Evolutionary conservation across 1,140 invertebrate species (phyloP).

Genomic region (Ptiloglossa arizonensis): DNA sequence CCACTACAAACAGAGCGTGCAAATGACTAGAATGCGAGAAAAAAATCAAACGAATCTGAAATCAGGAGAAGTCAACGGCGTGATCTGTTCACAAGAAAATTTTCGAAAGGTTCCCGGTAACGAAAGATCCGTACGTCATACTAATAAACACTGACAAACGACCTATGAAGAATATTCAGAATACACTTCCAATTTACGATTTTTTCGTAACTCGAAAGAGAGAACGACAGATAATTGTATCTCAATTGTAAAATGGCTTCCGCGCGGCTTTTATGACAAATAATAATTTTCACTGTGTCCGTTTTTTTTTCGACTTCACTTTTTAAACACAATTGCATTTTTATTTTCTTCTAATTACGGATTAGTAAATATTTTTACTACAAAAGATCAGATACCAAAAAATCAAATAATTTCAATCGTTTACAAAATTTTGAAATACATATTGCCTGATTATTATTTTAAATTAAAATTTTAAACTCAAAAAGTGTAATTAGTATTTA

Average conservation of each 20-base stretch:
- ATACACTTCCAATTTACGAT: constrained; percentile 1
- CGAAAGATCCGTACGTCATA: constrained; percentile 6
- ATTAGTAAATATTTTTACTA: neutral
- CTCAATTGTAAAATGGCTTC: constrained; percentile 6
- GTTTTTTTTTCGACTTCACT: neutral
- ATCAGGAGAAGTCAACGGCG: neutral
- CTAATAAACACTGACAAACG: constrained; percentile 12
- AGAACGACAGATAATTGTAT: neutral
- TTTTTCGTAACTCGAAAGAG: neutral
- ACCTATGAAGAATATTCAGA: constrained; percentile 14
- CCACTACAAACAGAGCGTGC: constrained; percentile 15
- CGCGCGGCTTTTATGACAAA: constrained; percentile 1
- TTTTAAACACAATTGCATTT: neutral
- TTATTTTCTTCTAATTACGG: no score
- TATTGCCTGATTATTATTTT: neutral
- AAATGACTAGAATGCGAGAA: constrained; percentile 20
- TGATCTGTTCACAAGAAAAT: neutral
- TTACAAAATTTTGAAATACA: neutral
- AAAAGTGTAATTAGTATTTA: neutral
- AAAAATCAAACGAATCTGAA: constrained; percentile 19
- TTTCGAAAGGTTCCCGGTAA: neutral
- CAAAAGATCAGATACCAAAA: neutral
- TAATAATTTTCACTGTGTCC: neutral
- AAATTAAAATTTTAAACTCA: neutral
- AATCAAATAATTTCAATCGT: neutral